phyloP scores from a whole-genome alignment of 2,797 vertebrate species.

The Hydrolagus colliei region DNA sequence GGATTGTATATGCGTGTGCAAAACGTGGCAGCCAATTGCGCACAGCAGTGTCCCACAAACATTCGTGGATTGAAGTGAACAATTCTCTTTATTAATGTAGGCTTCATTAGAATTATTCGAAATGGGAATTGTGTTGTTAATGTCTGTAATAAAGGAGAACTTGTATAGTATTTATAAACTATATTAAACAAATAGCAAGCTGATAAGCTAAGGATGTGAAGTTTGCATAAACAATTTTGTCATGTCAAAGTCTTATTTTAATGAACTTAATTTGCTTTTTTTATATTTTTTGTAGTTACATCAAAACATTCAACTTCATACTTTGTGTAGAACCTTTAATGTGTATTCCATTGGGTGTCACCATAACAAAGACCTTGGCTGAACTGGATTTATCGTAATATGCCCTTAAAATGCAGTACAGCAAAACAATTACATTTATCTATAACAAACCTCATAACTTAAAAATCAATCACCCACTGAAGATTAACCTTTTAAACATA shows the following conservation, averaged over 20 bases:
- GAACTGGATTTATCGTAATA: constrained; percentile 26
- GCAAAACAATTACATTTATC: constrained; percentile 30
- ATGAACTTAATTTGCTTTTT: constrained; percentile 18
- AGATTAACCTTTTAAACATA: constrained; percentile 31
- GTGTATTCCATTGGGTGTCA: constrained; percentile 20
- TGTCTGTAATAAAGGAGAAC: background rate
- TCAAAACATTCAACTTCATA: constrained; percentile 29
- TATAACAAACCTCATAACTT: constrained; percentile 28
- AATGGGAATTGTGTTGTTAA: background rate
- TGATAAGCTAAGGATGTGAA: constrained; percentile 15
- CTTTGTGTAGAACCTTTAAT: constrained; percentile 30
- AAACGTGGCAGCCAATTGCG: too few relatives aligned
- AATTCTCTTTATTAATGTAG: background rate
- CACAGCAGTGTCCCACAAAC: too few relatives aligned
- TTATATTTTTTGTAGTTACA: constrained; percentile 12
- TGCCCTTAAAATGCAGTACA: constrained; percentile 29
- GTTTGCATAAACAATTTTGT: constrained; percentile 11
- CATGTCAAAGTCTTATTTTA: constrained; percentile 18
- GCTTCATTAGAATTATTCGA: too few relatives aligned
- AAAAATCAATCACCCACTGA: constrained; percentile 1
- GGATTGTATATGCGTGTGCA: too few relatives aligned
- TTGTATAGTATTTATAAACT: background rate
- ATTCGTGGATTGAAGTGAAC: too few relatives aligned
- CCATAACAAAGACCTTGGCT: constrained; percentile 24
- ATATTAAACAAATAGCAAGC: background rate